Percentiles rank a stretch among this genome's conserved stretches.
Conservation (phyloP, 2,113 vertebrate species). For the Alouatta palliata region DNA sequence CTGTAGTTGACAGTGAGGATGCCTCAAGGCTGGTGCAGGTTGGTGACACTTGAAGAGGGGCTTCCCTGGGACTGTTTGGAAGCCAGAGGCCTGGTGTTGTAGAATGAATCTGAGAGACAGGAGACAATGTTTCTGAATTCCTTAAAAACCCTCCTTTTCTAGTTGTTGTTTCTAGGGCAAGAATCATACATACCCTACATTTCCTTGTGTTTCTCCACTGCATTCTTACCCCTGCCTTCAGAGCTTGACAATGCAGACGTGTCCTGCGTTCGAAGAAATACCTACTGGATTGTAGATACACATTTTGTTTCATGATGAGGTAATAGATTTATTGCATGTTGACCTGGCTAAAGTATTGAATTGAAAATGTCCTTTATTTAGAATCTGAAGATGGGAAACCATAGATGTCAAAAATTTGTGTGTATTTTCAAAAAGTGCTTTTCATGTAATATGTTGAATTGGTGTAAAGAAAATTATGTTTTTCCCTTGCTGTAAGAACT, state of each 20-base stretch:
- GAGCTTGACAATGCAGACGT: not conserved
- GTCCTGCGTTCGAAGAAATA: not conserved
- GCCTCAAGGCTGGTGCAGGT: not conserved
- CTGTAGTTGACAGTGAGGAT: not conserved
- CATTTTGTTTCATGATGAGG: not conserved
- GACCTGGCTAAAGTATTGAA: not conserved
- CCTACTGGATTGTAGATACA: not conserved
- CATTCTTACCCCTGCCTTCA: not conserved
- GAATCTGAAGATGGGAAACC: conserved; percentile 14
- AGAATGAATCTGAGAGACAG: not conserved
- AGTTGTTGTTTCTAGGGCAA: not conserved
- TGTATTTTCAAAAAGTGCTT: conserved; percentile 18
- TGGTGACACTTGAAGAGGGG: not conserved
- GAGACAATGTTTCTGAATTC: not conserved
- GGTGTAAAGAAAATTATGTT: conserved; percentile 23
- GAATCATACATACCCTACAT: not conserved
- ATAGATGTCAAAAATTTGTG: not conserved
- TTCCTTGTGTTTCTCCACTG: not conserved
- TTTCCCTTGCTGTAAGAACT: not conserved
- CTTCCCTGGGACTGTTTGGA: not conserved
- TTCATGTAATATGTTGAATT: conserved; percentile 27
- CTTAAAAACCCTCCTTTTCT: not conserved
- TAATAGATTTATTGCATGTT: not conserved
- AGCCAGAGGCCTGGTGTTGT: not conserved
- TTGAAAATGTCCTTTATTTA: not conserved